Conservation (phyloP, 2,797 vertebrate genomes). For the Sebastes trivittatus region DNA sequence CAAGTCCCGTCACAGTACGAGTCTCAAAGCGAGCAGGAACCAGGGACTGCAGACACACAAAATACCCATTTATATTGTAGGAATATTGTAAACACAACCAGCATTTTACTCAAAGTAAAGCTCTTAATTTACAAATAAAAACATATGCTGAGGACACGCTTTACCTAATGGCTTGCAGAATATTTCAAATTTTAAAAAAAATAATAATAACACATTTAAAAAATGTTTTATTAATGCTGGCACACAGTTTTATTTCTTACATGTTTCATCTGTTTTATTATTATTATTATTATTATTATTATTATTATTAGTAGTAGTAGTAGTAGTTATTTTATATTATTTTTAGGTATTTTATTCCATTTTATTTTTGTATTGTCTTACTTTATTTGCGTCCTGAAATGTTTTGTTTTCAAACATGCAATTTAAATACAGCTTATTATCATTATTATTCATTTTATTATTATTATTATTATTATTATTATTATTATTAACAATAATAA, state of each 20-base stretch:
- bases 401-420: background rate
- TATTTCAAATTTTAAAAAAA: no score
- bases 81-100: background rate
- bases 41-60: slow-evolving; percentile 83
- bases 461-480: background rate
- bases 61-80: background rate
- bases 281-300: background rate
- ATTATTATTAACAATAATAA: background rate
- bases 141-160: background rate
- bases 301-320: background rate
- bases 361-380: background rate
- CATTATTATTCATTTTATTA: background rate
- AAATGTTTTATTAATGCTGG: no score
- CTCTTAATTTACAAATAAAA: background rate
- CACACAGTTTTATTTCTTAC: background rate
- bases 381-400: background rate
- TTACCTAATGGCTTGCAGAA: background rate
- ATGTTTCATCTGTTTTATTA: background rate
- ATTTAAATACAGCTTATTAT: background rate
- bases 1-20: slow-evolving; percentile 90
- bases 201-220: background rate
- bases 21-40: slow-evolving; percentile 93
- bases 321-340: background rate
- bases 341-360: background rate
- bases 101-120: background rate